phyloP scores from a whole-genome alignment of 23 tunicate genomes.

The Corella eumyota region DNA sequence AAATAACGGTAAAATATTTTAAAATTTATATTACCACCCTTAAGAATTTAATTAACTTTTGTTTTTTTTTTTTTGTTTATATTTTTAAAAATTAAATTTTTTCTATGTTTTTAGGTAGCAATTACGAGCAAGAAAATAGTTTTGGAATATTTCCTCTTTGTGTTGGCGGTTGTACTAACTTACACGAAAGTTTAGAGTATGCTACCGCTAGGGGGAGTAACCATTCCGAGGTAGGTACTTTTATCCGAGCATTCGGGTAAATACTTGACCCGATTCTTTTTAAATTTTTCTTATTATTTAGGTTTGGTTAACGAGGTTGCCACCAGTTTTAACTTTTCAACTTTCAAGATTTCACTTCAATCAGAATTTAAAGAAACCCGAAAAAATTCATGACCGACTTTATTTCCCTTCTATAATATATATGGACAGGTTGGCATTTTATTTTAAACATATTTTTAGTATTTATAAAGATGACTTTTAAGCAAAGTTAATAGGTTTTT shows the following conservation, averaged over 20 bases:
- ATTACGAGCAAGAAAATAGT: slow-evolving; percentile 16
- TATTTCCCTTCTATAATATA: slow-evolving; percentile 27
- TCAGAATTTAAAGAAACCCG: slow-evolving; percentile 16
- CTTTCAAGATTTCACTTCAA: slow-evolving; percentile 50
- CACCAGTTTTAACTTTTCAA: slow-evolving; percentile 40
- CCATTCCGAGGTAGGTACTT: no score
- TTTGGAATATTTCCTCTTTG: slow-evolving; percentile 39
- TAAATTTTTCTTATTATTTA: no score
- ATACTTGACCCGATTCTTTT: no score
- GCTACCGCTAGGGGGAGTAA: slow-evolving; percentile 20
- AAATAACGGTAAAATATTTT: slow-evolving; percentile 7
- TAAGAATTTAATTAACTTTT: no score
- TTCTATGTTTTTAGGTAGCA: slow-evolving; percentile 21
- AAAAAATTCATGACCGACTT: slow-evolving; percentile 36
- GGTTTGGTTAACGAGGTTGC: slow-evolving; percentile 40
- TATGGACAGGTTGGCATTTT: slow-evolving; percentile 31
- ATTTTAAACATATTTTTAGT: not conserved
- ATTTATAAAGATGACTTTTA: not conserved
- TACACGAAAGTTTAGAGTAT: slow-evolving; percentile 41
- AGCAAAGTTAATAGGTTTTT: not conserved
- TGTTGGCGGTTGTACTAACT: slow-evolving; percentile 24
- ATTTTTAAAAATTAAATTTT: no score
- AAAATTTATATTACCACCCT: no score
- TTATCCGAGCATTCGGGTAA: no score
- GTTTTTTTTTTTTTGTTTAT: not conserved